phyloP scores from a whole-genome alignment of 1,140 invertebrate species.

The Pectinophora gossypiella region DNA sequence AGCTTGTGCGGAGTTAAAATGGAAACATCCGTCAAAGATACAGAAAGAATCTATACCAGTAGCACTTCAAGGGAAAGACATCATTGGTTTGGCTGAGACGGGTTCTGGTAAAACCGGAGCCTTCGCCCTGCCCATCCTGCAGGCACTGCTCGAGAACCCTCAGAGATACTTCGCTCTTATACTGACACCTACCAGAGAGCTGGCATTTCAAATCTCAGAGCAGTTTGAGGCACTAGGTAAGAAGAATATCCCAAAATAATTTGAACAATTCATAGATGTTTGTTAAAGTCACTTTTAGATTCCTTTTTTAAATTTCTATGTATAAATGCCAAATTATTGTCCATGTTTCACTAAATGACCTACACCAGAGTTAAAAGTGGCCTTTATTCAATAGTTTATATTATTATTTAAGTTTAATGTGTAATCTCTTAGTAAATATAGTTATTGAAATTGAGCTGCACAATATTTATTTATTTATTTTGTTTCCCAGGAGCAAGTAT shows the following conservation, averaged over 20 bases:
- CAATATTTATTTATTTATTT: no score
- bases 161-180: slow-evolving; percentile 96
- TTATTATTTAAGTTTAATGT: no score
- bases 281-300: no score
- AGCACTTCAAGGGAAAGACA: slow-evolving; percentile 93
- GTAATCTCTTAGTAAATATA: no score
- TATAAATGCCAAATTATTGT: no score
- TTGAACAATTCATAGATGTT: no score
- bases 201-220: slow-evolving; percentile 97
- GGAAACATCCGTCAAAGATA: slow-evolving; percentile 95
- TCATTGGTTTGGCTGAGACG: slow-evolving; percentile 98
- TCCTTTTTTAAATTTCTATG: no score
- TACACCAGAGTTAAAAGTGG: no score
- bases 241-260: no score
- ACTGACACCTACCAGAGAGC: slow-evolving; percentile 96
- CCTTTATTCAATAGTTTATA: no score
- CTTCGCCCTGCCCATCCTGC: slow-evolving; percentile 97
- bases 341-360: no score
- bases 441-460: no score
- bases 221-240: slow-evolving; percentile 95
- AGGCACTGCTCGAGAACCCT: slow-evolving; percentile 91
- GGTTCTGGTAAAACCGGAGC: slow-evolving; percentile 99
- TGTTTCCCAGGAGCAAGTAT: slow-evolving; percentile 80
- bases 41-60: slow-evolving; percentile 95
- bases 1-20: slow-evolving; percentile 94